phyloP scores from a whole-genome alignment of 2,888 invertebrate species.

The Trichogramma evanescens region DNA sequence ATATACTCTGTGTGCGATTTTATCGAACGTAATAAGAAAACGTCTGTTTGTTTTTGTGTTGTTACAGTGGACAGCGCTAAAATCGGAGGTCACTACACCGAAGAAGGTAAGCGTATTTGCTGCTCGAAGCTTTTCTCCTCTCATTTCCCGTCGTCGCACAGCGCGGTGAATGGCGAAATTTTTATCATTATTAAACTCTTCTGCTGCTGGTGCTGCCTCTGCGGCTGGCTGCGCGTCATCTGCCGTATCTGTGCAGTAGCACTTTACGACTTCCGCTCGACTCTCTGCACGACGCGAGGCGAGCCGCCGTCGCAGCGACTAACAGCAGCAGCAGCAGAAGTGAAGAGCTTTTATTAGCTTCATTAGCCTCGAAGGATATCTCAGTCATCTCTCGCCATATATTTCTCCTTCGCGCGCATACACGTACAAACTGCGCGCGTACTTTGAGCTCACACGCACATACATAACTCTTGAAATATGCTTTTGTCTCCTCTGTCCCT shows the following conservation, averaged over 20 bases:
- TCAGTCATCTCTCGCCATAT: neutral
- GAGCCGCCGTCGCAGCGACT: no score
- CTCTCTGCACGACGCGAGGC: no score
- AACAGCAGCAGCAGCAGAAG: no score
- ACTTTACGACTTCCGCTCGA: constrained; percentile 21
- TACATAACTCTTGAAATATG: neutral
- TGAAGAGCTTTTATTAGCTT: constrained; percentile 15
- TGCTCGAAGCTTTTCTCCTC: neutral
- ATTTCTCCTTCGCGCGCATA: neutral
- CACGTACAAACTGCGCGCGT: neutral
- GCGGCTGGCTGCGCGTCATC: constrained; percentile 1
- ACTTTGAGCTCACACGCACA: neutral
- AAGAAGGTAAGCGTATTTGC: constrained; percentile 45
- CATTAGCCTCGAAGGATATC: constrained; percentile 18
- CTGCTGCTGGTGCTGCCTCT: no score
- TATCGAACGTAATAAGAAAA: constrained; percentile 8
- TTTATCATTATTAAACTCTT: no score
- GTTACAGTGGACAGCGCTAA: constrained; percentile 43
- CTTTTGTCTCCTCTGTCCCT: constrained; percentile 20
- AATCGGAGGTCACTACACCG: constrained; percentile 46
- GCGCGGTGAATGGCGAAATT: no score
- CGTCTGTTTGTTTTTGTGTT: constrained; percentile 16
- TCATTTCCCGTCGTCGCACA: neutral
- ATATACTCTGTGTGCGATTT: constrained; percentile 6
- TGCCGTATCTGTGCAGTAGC: constrained; percentile 2